Percentiles rank a stretch among this genome's conserved stretches.
These are phyloP conservation scores for Rhinolophus ferrumequinum DNA, from an alignment of 2,113 vertebrate genomes.

Conservation along the genomic window DNA sequence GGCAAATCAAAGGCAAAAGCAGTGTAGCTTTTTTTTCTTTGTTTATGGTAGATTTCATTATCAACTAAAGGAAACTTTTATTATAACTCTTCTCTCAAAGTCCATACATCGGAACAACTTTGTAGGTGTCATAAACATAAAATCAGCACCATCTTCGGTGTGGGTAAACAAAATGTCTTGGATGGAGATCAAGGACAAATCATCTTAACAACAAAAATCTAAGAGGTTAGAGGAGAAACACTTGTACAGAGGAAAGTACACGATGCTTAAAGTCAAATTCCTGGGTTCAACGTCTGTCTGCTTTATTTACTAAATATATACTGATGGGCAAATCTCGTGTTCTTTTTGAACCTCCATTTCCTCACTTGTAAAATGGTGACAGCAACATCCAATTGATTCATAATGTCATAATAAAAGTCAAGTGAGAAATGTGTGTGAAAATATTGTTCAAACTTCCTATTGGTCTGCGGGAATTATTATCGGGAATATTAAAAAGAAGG, in stretches of 20 bases:
- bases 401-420: background rate
- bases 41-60: conserved; percentile 9
- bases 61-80: conserved; percentile 3
- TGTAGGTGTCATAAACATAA: background rate
- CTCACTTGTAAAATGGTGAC: background rate
- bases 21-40: background rate
- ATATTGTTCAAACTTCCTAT: background rate
- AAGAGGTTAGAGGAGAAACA: background rate
- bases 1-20: background rate
- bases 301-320: background rate
- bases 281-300: background rate
- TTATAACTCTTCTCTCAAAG: background rate
- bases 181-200: background rate
- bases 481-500: background rate
- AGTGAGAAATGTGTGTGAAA: background rate
- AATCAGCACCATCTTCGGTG: background rate
- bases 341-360: background rate
- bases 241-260: background rate
- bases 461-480: background rate
- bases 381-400: background rate
- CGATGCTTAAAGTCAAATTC: background rate
- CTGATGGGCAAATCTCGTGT: background rate
- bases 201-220: background rate
- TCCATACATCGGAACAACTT: background rate
- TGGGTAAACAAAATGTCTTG: background rate